Evolutionary conservation across 2,888 invertebrate genomes (phyloP), one percentile per base, ranked within the genome.

Genomic region (Argyresthia albistria): DNA sequence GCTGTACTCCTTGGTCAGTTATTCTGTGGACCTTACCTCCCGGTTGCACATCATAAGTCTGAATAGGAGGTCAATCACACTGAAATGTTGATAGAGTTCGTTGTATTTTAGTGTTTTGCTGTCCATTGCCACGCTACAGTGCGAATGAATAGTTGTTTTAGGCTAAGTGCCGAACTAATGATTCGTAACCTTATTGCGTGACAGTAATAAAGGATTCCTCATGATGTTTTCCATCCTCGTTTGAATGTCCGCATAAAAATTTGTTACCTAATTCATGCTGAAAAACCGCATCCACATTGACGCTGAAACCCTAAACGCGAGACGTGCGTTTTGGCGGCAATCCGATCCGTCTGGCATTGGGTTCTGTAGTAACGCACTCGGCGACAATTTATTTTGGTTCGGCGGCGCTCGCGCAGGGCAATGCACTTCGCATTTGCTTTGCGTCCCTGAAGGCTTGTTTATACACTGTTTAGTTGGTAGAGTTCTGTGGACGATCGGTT

Each of bases 321-420:
- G 50, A 50, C 43, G 43, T 16, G 25, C 65, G 61, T 70, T 73
- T 72, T 66, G 71, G 73, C 70, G 74, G 71, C 70, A 74, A 65
- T 61, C 48, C 53, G 50, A 50, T 50, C 48, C 37, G 66, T 69
- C 69, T 71, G 69, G 67, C 69, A 68, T 68, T 69, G 66, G 65
- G 60, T 59, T 58, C 58, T 56, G 59, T 59, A 83, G 69, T 73
- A 62, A 60, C 69, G 69, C 67, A 59, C 63, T 59, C 49, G 46
- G 80, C 82, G 83, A 82, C 84, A 83, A 80, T 84, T 86, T 87
- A 87, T 87, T 87, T 87, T 73, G 80, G 87, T 84, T 67, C 80
- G 79, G 25, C 25, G 25, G 25, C 25, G 25, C 25, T 25, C 3
- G 84, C 12, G 12, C 51, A 46, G 53, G 84, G 83, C 84, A 86